Conservation (phyloP, 2,113 vertebrate genomes). For the Oreochromis spilurus region DNA sequence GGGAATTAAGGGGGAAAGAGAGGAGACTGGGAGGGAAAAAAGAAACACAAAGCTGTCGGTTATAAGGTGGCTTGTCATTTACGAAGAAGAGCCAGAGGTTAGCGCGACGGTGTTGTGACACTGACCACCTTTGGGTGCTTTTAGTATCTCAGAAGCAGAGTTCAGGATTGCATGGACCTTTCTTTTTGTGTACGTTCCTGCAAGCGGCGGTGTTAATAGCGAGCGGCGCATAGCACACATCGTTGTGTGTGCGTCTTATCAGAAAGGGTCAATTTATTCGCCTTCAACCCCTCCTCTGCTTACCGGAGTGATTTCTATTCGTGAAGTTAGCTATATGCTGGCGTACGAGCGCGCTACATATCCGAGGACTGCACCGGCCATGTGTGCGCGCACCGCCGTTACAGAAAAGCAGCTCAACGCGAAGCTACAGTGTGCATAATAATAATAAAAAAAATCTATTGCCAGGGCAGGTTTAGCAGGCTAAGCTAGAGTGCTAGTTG, state of each 20-base stretch:
- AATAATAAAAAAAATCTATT: background rate
- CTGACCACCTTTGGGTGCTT: constrained; percentile 29
- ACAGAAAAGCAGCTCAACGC: background rate
- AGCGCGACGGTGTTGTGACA: constrained; percentile 59
- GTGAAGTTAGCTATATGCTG: constrained; percentile 43
- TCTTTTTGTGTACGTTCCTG: constrained; percentile 3
- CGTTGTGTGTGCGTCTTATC: constrained; percentile 27
- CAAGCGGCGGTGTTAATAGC: constrained; percentile 13
- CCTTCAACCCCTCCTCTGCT: background rate
- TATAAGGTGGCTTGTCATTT: constrained; percentile 84
- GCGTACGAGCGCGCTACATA: background rate
- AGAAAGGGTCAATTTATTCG: constrained; percentile 60
- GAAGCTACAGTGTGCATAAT: constrained; percentile 33
- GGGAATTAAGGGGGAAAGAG: background rate
- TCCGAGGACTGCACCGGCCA: background rate
- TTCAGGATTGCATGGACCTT: constrained; percentile 47
- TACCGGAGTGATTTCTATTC: constrained; percentile 20
- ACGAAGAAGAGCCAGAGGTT: constrained; percentile 73
- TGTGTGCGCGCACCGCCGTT: background rate
- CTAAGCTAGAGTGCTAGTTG: constrained; percentile 69
- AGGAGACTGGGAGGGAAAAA: background rate
- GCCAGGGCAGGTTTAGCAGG: constrained; percentile 59
- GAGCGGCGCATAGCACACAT: constrained; percentile 20
- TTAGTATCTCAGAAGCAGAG: constrained; percentile 33
- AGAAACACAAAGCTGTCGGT: constrained; percentile 82